Percentiles rank a stretch among this genome's conserved stretches.
phyloP scores from a whole-genome alignment of 2,797 vertebrate species.

The Myotis pilosus region DNA sequence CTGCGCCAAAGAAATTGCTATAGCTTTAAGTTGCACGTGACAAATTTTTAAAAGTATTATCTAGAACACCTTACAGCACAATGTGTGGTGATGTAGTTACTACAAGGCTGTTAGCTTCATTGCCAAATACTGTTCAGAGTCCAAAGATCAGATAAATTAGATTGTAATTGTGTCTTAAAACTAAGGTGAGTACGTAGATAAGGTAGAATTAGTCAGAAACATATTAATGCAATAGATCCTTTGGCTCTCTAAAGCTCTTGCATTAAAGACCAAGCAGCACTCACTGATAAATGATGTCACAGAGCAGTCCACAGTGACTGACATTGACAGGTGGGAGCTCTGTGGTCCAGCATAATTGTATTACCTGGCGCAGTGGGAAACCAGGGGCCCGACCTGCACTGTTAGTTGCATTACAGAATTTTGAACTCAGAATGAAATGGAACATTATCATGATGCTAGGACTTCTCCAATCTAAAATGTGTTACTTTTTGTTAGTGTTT shows the following conservation, averaged over 20 bases:
- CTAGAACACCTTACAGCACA: slow-evolving; percentile 72
- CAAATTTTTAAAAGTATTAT: slow-evolving; percentile 61
- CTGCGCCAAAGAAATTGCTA: neutral
- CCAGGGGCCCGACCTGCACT: slow-evolving; percentile 78
- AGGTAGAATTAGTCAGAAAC: slow-evolving; percentile 87
- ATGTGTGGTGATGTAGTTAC: slow-evolving; percentile 73
- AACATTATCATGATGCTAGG: slow-evolving; percentile 56
- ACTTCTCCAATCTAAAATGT: slow-evolving; percentile 67
- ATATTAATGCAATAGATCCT: slow-evolving; percentile 87
- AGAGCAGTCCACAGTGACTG: slow-evolving; percentile 80
- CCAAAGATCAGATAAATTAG: slow-evolving; percentile 88
- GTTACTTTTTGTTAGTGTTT: slow-evolving; percentile 22
- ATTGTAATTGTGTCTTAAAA: slow-evolving; percentile 91
- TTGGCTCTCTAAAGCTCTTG: slow-evolving; percentile 81
- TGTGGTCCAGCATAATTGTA: slow-evolving; percentile 80
- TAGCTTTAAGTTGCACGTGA: slow-evolving; percentile 66
- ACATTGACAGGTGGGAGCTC: slow-evolving; percentile 83
- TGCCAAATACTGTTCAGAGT: slow-evolving; percentile 83
- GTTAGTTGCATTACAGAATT: slow-evolving; percentile 78
- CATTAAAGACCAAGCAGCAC: slow-evolving; percentile 74
- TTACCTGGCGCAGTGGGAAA: slow-evolving; percentile 81
- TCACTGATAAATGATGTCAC: slow-evolving; percentile 64
- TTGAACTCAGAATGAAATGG: slow-evolving; percentile 74
- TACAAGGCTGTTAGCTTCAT: slow-evolving; percentile 78
- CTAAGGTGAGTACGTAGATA: slow-evolving; percentile 87